Evolutionary conservation across 2,797 vertebrate species (phyloP), one percentile per base, ranked within the genome.

Genomic region (Onychomys arenicola): DNA sequence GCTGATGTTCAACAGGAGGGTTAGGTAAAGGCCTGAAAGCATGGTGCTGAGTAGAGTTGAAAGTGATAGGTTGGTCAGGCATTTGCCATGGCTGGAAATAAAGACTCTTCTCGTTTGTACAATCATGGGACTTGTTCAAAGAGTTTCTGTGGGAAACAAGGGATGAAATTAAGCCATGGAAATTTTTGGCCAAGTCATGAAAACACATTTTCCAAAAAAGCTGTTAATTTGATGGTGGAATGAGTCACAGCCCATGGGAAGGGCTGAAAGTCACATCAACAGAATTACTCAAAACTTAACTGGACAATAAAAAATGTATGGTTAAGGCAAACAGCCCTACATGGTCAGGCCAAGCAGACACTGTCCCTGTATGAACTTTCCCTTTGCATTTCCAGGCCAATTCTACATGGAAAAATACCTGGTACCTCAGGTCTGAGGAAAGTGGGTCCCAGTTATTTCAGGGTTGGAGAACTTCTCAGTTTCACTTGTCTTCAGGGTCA

Each of bases 131-230:
- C 77, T 85, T 89, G 90, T 97, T 97, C 97, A 98, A 97, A 96
- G 96, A 93, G n/a, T 96, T 97, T 97, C 93, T 96, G 77, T 82
- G 89, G 90, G 96, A 97, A 94, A 85, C 97, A 96, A 95, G 80
- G 78, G 93, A 96, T 97, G 96, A 98, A 97, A 97, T 97, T 97
- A 97, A 97, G 94, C 96, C 93, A 63, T 92, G 97, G 95, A 97
- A 97, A 97, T 91, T 96, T 96, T 96, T 96, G 97, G 97, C 95
- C 90, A 96, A 96, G 94, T 96, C 96, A 89, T 96, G 97, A 94
- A 97, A 97, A 95, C 96, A 97, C 95, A 97, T 97, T 98, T 97
- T 98, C 97, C 98, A 95, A 96, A 95, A 97, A 96, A 96, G 96
- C 90, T 95, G 96, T 98, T 98, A 98, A 98, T 97, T 97, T 98